Percentiles rank a stretch among this genome's conserved stretches.
phyloP scores from a whole-genome alignment of 2,113 vertebrate species.

The Aptenodytes forsteri region DNA sequence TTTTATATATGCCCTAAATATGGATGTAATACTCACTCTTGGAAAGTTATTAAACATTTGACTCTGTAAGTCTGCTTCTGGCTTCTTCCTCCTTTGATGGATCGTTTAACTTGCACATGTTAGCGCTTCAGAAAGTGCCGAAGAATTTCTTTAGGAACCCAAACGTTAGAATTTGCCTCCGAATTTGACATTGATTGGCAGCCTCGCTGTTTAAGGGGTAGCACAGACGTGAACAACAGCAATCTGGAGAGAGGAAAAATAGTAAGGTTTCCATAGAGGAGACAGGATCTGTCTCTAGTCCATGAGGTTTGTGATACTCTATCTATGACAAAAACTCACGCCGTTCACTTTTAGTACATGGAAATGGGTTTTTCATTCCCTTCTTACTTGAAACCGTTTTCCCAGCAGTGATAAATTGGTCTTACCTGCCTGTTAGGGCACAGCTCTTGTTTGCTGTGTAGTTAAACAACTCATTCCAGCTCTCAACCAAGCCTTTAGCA shows the following conservation, averaged over 20 bases:
- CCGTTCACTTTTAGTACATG: background rate
- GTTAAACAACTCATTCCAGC: background rate
- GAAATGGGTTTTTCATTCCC: background rate
- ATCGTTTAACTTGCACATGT: background rate
- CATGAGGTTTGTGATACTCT: background rate
- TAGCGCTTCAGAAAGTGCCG: background rate
- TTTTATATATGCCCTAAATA: slow-evolving; percentile 68
- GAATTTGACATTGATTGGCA: background rate
- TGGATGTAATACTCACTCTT: slow-evolving; percentile 52
- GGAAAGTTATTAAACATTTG: slow-evolving; percentile 74
- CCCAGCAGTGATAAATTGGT: background rate
- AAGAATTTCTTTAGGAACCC: background rate
- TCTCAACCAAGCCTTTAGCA: background rate
- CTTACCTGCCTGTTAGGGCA: background rate
- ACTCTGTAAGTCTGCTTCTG: slow-evolving; percentile 59
- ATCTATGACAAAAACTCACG: background rate
- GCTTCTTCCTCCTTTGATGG: background rate
- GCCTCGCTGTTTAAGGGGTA: background rate
- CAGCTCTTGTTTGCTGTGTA: background rate
- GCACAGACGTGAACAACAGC: background rate
- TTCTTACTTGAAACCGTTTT: background rate
- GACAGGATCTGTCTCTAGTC: background rate
- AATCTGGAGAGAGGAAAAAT: background rate
- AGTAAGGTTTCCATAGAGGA: background rate
- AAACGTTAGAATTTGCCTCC: background rate